phyloP scores from a whole-genome alignment of 2,113 vertebrate species.

The Phalacrocorax pelagicus region DNA sequence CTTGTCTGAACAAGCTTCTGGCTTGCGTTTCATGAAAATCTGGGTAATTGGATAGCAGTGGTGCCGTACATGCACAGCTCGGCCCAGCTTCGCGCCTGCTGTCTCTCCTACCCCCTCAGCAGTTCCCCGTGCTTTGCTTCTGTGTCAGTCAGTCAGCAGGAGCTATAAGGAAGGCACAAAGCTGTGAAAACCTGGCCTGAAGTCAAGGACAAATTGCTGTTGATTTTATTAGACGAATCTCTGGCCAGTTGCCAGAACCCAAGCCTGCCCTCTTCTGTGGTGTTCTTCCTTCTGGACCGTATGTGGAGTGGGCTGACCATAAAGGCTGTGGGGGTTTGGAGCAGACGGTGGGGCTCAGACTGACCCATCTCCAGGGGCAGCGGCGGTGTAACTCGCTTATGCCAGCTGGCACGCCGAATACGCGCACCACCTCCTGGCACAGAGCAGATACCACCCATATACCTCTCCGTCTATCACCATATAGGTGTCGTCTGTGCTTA shows the following conservation, averaged over 20 bases:
- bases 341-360: not conserved
- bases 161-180: not conserved
- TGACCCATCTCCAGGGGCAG: not conserved
- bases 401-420: rapidly evolving
- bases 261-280: not conserved
- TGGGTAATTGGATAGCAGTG: rapidly evolving
- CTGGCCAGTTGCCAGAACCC: not conserved
- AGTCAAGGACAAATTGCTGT: not conserved
- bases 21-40: not conserved
- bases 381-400: not conserved
- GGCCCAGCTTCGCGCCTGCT: not conserved
- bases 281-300: not conserved
- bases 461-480: rapidly evolving
- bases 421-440: not conserved
- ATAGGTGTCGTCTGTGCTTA: not conserved
- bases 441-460: not conserved
- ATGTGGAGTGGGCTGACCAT: not conserved
- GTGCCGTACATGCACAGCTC: not conserved
- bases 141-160: not conserved
- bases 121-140: not conserved
- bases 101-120: not conserved
- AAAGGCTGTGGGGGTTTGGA: not conserved
- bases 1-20: not conserved
- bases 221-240: not conserved
- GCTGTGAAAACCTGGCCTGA: not conserved